Base-by-base conservation (phyloP, 2,113 vertebrate genomes). In the Dasyprocta punctata region DNA sequence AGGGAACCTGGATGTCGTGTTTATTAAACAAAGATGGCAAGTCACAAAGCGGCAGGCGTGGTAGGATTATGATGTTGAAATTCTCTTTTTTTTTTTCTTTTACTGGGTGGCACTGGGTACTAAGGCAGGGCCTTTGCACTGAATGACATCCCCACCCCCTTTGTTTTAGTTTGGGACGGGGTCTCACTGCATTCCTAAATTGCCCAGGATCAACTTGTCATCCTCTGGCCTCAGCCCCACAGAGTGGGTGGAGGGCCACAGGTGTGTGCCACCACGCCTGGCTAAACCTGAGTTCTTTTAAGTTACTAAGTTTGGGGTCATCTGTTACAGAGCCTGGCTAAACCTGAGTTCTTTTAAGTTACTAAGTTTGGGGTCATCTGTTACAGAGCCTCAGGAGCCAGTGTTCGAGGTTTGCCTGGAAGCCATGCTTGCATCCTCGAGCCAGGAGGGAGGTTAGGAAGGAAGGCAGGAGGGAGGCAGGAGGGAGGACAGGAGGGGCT, bases 341-440 rank as follows among this genome's bases (percentile, higher is more conserved):
- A n/a, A n/a, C n/a, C n/a, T n/a, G n/a, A n/a, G n/a, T n/a, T n/a
- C n/a, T n/a, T n/a, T n/a, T n/a, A n/a, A n/a, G n/a, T n/a, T n/a
- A n/a, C 65, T 69, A 38, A 69, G 67, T n/a, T 6, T 69, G 67
- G 67, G 67, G 67, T 69, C 65, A n/a, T 19, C 36, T 69, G 67
- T 9, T n/a, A 38, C 67, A 69, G 36, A 38, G 65, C 67, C 36
- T 69, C 36, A 1, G 36, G 36, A 38, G 16, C 67, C 19, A 17
- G 36, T n/a, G 36, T 36, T 9, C 8, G 67, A 69, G 17, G 67
- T 69, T 69, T 69, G 36, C 67, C 36, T 5, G 4, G 36, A n/a
- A n/a, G 20, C 36, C 67, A n/a, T 4, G 36, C 67, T n/a, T 7
- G 36, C 17, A 20, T 19, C 7, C 1, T 0, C 36, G 1, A 16